Base-by-base conservation (phyloP, 2,797 vertebrate species). In the Sus cebifrons region DNA sequence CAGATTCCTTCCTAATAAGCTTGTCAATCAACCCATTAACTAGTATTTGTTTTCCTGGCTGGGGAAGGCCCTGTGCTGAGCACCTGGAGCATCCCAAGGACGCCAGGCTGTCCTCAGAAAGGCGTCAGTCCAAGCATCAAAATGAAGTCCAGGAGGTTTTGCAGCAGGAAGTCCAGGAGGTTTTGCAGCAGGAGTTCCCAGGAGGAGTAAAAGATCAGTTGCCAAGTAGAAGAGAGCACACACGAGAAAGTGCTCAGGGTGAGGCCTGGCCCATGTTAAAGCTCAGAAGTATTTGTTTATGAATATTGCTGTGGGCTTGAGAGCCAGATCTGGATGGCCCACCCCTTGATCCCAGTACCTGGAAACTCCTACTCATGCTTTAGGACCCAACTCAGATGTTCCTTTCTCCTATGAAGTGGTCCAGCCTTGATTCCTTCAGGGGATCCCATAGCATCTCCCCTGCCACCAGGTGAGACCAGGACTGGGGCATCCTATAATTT, bases 101-200 rank as follows among this genome's bases (percentile, higher is more conserved):
- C 12, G 5, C 29, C 40, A 12, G 15, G 68, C 75, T 32, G 44
- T 27, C 32, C 23, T 56, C 3, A 11, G 67, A n/a, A 29, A 6
- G 5, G 1, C 21, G 62, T 58, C 11, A 10, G 40, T 52, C 60
- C 5, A 13, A 7, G 20, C 0, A 27, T 18, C 1, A 25, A 18
- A 29, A 9, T 1, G 40, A 83, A 15, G 54, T 36, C 49, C n/a
- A 4, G 5, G 29, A 36, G 77, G 44, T 27, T 56, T 20, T 52
- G 29, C 15, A 6, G 14, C 0, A 1, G 16, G 54, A 17, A 15
- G 54, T 36, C 49, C n/a, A 4, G 5, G 29, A 36, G 77, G 44
- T 27, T 56, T 20, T 52, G 29, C 15, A 6, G 14, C 0, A 1
- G 16, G 54, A 17, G 56, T 5, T 9, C 12, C n/a, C 6, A 7